Evolutionary conservation across 2,113 vertebrate species (phyloP), one percentile per base, ranked within the genome.

Genomic region (Dinomys branickii): DNA sequence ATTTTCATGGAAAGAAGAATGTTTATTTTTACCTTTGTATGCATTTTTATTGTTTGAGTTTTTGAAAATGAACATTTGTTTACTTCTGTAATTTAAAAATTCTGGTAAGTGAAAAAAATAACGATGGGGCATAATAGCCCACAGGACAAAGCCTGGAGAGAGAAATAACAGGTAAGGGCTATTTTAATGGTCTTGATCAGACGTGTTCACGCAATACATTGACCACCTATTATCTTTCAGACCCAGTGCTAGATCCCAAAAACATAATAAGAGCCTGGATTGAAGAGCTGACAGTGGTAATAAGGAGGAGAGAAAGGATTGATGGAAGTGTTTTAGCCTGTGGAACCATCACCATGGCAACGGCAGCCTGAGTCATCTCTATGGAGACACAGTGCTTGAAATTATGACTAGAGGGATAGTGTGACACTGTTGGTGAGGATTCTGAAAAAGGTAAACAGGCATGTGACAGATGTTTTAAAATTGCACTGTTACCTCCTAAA

Each of bases 311-410:
- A 24, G 35, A 61, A 86, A 87, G 63, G 69, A 85, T 0, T 63
- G 95, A 94, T 56, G 69, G 88, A 56, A 92, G 77, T 58, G 77
- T 92, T 96, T 94, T 58, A 90, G 85, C 89, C 65, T 35, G 1
- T 28, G 61, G 94, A 93, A 86, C 2, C 30, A 61, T 98, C 92
- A 69, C 97, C 91, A 97, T 97, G 96, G 89, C 91, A 97, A 97
- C 97, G 0, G 88, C 54, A 96, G 86, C 85, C 88, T 63, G 88
- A 54, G 61, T 88, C 92, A 89, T 98, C 83, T 80, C 96, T 93
- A 94, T 97, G 96, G 97, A 88, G 93, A 97, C 93, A 58, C n/a
- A 20, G 73, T 11, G 80, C 93, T 94, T 83, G 41, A 67, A 94
- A 88, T 93, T 52, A 92, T 67, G 91, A 61, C 89, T 89, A n/a